Conservation (phyloP, 2,113 vertebrate species). For the Heliornis fulica region DNA sequence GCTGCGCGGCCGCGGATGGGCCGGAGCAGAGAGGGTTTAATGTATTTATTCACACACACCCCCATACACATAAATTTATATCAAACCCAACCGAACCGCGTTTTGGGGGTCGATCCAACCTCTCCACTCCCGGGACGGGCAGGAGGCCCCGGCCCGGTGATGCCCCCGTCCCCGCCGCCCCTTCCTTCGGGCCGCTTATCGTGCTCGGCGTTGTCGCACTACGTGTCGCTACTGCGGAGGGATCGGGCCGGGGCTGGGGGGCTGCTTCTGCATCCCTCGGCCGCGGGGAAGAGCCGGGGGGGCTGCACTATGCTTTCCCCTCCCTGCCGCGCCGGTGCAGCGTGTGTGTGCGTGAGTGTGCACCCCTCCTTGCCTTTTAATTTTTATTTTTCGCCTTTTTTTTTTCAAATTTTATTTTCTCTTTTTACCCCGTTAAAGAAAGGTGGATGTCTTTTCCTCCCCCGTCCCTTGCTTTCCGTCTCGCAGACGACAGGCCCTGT, state of each 20-base stretch:
- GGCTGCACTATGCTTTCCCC: not conserved
- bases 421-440: not conserved
- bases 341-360: constrained; percentile 38
- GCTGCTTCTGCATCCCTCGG: not conserved
- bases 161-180: fast-evolving
- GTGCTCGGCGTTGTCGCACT: not conserved
- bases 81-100: fast-evolving
- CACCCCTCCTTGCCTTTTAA: not conserved
- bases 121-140: not conserved
- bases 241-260: not conserved
- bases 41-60: not conserved
- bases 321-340: not conserved
- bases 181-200: not conserved
- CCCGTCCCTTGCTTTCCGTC: not conserved
- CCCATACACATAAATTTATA: fast-evolving
- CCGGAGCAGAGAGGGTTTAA: not conserved
- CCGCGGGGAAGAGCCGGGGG: not conserved
- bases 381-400: no score
- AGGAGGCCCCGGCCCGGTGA: not conserved
- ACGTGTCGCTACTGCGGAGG: no score
- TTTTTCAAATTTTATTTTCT: no score
- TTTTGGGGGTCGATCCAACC: not conserved
- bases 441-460: not conserved
- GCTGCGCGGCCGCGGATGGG: not conserved
- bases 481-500: not conserved